A percentile compares a stretch with the other conserved stretches of the same genome.
phyloP scores from a whole-genome alignment of 2,888 invertebrate species.

The Drosophila greeni region DNA sequence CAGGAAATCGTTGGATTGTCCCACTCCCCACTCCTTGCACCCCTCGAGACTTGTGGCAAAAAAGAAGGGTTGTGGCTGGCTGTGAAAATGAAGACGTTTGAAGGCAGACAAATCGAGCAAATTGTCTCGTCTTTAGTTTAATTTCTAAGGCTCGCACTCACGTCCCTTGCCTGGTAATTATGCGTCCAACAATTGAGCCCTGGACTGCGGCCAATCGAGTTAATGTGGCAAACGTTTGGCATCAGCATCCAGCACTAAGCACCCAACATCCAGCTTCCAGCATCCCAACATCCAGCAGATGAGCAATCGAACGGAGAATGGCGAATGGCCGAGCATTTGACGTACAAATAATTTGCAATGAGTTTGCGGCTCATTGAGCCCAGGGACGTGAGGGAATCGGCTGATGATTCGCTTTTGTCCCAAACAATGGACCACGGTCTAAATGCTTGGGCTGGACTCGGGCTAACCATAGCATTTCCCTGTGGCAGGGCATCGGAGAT shows the following conservation, averaged over 20 bases:
- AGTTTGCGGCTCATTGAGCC: conserved; percentile 72
- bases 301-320: conserved; percentile 32
- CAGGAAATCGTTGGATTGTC: conserved; percentile 72
- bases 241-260: conserved; percentile 45
- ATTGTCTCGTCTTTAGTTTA: conserved; percentile 61
- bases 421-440: conserved; percentile 16
- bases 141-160: conserved; percentile 53
- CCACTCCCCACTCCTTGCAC: conserved; percentile 17
- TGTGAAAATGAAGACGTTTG: conserved; percentile 26
- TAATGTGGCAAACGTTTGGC: conserved; percentile 70
- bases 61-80: conserved; percentile 59
- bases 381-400: conserved; percentile 54
- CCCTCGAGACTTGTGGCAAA: conserved; percentile 13
- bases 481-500: conserved; percentile 11
- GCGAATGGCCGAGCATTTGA: conserved; percentile 48
- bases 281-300: conserved; percentile 19
- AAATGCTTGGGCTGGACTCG: conserved; percentile 31
- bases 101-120: conserved; percentile 27
- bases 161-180: conserved; percentile 61
- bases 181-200: conserved; percentile 63
- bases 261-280: conserved; percentile 15
- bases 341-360: conserved; percentile 73
- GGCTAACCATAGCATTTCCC: conserved; percentile 27
- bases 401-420: conserved; percentile 26
- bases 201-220: conserved; percentile 67